A percentile compares a stretch with the other conserved stretches of the same genome.
Conservation (phyloP, 1,140 invertebrate species). For the Anadara kagoshimensis region DNA sequence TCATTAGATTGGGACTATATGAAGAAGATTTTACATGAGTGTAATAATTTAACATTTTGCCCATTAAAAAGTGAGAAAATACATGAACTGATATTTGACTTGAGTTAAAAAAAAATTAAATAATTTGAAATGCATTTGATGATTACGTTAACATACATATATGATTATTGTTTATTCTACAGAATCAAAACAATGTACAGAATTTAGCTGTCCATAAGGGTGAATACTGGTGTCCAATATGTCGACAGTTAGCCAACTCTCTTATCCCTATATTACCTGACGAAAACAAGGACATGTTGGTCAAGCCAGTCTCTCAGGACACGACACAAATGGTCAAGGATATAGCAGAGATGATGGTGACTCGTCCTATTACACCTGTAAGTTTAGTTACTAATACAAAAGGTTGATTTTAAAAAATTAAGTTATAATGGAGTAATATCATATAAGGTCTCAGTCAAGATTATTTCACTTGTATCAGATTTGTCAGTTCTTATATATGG, state of each 20-base stretch:
- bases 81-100: background rate
- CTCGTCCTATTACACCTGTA: constrained; percentile 53
- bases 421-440: too few species aligned
- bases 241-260: constrained; percentile 93
- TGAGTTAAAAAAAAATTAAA: too few species aligned
- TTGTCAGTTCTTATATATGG: too few species aligned
- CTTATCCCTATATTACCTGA: constrained; percentile 91
- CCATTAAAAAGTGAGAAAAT: too few species aligned
- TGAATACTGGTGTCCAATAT: constrained; percentile 95
- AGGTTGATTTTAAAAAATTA: too few species aligned
- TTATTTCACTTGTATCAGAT: too few species aligned
- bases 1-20: too few species aligned
- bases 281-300: constrained; percentile 53
- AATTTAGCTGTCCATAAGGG: constrained; percentile 77
- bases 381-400: constrained; percentile 32
- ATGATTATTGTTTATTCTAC: constrained; percentile 6
- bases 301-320: constrained; percentile 53
- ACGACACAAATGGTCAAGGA: constrained; percentile 58
- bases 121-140: too few species aligned
- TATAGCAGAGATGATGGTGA: constrained; percentile 65
- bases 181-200: constrained; percentile 49
- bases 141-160: background rate
- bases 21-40: too few species aligned
- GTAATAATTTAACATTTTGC: too few species aligned
- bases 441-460: too few species aligned